These are phyloP conservation scores for Hydrophis major DNA, from an alignment of 2,797 vertebrate species.

Conservation along the genomic window DNA sequence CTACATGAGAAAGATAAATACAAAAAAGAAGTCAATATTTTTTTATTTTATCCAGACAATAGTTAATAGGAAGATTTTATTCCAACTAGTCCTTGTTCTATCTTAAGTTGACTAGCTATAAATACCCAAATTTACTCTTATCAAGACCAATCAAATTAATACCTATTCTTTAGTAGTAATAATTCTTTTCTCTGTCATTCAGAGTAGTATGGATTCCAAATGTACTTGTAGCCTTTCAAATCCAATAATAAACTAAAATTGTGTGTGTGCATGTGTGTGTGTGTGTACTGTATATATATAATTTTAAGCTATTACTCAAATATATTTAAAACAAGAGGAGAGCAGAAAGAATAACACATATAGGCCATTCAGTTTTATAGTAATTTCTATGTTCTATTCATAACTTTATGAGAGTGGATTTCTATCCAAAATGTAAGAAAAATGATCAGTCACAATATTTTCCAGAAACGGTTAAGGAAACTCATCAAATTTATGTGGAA, in stretches of 20 bases:
- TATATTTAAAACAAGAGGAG: not conserved
- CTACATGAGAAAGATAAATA: not conserved
- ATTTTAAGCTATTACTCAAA: not conserved
- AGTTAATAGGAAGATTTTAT: not conserved
- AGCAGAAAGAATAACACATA: not conserved
- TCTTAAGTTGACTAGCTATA: not conserved
- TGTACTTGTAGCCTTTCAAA: not conserved
- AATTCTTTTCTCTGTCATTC: not conserved
- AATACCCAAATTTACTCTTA: not conserved
- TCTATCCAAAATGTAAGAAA: not conserved
- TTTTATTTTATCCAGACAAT: not conserved
- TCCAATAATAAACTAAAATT: not conserved
- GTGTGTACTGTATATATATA: no score
- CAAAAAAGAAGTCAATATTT: not conserved
- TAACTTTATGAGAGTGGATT: not conserved
- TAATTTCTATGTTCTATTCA: not conserved
- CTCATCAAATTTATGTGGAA: slow-evolving; percentile 7
- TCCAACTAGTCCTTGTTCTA: not conserved
- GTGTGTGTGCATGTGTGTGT: no score
- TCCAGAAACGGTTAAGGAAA: not conserved
- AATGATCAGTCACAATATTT: not conserved
- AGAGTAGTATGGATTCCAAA: slow-evolving; percentile 42
- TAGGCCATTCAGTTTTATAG: not conserved
- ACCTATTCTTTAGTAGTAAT: slow-evolving; percentile 21
- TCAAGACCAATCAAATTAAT: not conserved